Evolutionary conservation across 2,797 vertebrate species (phyloP), one percentile per base, ranked within the genome.

Genomic region (Schizopygopsis malacanthus): DNA sequence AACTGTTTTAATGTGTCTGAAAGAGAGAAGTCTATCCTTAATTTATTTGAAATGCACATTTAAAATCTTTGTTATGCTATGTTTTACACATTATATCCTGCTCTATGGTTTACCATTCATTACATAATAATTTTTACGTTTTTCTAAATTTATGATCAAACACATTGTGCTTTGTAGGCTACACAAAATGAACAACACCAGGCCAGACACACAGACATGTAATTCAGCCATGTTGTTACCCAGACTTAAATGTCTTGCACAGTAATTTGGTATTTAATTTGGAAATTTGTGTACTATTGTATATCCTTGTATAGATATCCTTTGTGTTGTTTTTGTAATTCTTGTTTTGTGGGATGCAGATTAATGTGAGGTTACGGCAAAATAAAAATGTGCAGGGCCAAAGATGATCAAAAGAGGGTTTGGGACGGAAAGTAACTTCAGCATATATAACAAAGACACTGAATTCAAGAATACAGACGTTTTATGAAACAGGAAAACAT

Each of bases 321-420:
- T 39, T 45, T 75, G 90, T 81, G 52, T 69, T 79, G 33, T 86
- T 89, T 85, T 91, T 90, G 83, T 22, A 78, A 87, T 89, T 87
- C 61, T 83, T 89, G 81, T 90, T 90, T 91, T 81, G 22, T 87
- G 91, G 90, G 84, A 88, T 82, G 77, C 63, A n/a, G 79, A 87
- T 79, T 85, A 84, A 83, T 87, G 79, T 41, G 81, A 90, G 86
- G 86, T 25, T 72, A 73, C 33, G 77, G 90, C 83, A 87, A 91
- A 88, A 92, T 91, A 88, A 90, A 92, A 90, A 93, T 90, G 88
- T 89, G 92, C 85, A 92, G 93, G 94, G 94, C 93, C 94, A 94
- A 94, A 91, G 69, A 81, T 88, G 90, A 82, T 88, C 85, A 84
- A 84, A 90, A 63, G 43, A 89, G 88, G 90, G 76, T 82, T 82